These are phyloP conservation scores for Saturnia pavonia DNA, from an alignment of 2,888 invertebrate species.

Conservation along the genomic window DNA sequence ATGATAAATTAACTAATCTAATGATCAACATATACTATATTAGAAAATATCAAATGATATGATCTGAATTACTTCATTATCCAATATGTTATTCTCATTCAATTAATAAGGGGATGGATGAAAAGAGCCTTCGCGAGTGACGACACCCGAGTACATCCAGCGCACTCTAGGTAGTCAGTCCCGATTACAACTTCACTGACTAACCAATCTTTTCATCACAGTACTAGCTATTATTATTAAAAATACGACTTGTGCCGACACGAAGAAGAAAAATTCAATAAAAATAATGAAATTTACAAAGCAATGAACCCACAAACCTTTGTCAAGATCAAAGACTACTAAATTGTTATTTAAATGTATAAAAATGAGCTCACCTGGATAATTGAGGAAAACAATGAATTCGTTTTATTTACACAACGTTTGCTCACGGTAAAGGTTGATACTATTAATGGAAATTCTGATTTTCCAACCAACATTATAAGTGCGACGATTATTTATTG, in stretches of 20 bases:
- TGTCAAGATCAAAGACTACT: not conserved
- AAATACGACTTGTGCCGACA: too few species aligned
- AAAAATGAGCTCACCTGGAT: not conserved
- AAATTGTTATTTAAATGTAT: not conserved
- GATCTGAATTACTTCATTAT: not conserved
- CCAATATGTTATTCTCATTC: not conserved
- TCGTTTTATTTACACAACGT: conserved; percentile 4
- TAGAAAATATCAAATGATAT: too few species aligned
- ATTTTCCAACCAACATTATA: conserved; percentile 61
- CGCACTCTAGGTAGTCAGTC: too few species aligned
- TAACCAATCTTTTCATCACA: too few species aligned
- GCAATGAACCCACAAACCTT: not conserved
- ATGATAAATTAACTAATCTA: too few species aligned
- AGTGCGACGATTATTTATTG: conserved; percentile 38
- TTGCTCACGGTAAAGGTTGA: conserved; percentile 51
- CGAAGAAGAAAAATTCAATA: too few species aligned
- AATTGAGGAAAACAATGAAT: conserved; percentile 6
- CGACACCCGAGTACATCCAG: too few species aligned
- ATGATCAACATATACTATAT: too few species aligned
- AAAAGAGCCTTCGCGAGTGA: not conserved
- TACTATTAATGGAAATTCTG: conserved; percentile 46
- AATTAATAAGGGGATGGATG: not conserved
- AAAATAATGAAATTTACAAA: not conserved
- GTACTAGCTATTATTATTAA: too few species aligned
- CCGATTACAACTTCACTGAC: too few species aligned